Base-by-base conservation (phyloP, 2,888 invertebrate genomes). In the Corythucha ciliata region DNA sequence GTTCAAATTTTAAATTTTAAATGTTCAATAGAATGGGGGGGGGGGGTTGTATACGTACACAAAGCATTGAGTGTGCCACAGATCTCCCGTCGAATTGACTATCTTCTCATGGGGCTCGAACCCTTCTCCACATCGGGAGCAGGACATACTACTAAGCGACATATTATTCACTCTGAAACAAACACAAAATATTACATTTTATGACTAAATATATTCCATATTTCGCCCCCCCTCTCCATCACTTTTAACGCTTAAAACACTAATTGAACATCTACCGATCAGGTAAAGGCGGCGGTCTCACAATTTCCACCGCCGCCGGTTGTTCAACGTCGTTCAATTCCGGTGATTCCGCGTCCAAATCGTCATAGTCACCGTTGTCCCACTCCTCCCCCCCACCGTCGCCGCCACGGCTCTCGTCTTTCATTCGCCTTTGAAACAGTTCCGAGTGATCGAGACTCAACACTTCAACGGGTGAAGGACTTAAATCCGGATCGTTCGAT, bases 51-150 rank as follows among this genome's bases (percentile, higher is more conserved):
- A n/a, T 59, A 78, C 83, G 81, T 75, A 97, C 93, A 98, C 98
- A 77, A 99, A 98, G 69, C 98, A 98, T 64, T 92, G 88, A 4
- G 91, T 89, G 73, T 99, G 98, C 94, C 94, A 99, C 34, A 97
- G 77, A 71, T 97, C 94, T 51, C 97, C 97, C 65, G 90, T 91
- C 0, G 96, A 93, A 71, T 98, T 99, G 52, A 98, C 94, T 67
- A 98, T 97, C 71, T 97, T 94, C 69, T 98, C 97, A 67, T 93
- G 86, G 18, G 90, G 77, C 64, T 90, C 90, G 71, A 98, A 98
- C 4, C 93, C 93, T 65, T 96, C 94, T 56, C 86, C 82, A 71
- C 98, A 98, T 52, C 94, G 86, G 65, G 88, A 84, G 72, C 96
- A 97, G 66, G 83, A 81, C 85, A 93, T 93, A 65, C 84, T 86